These are phyloP conservation scores for Apistogramma diplotaenia DNA, from an alignment of 2,113 vertebrate genomes.

Conservation along the genomic window DNA sequence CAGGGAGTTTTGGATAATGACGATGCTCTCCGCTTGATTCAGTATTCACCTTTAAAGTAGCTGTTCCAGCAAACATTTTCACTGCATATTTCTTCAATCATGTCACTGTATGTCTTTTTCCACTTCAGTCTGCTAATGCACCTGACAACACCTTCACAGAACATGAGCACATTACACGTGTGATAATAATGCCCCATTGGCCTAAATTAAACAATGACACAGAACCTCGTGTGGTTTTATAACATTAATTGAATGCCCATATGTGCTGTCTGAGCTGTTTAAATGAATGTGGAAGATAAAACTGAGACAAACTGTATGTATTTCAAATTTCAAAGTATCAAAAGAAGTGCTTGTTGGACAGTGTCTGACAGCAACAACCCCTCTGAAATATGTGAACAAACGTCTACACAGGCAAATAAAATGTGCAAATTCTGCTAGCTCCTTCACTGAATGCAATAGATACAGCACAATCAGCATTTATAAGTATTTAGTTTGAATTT, in stretches of 20 bases:
- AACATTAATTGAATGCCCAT: not conserved
- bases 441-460: not conserved
- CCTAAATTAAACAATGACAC: not conserved
- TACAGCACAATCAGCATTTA: not conserved
- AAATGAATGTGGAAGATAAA: not conserved
- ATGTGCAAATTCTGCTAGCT: not conserved
- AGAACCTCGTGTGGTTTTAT: not conserved
- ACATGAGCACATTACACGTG: not conserved
- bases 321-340: not conserved
- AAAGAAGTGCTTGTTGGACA: not conserved
- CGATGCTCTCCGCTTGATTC: slow-evolving; percentile 64
- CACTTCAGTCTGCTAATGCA: not conserved
- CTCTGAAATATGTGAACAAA: not conserved
- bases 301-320: not conserved
- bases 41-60: slow-evolving; percentile 60
- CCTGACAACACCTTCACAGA: not conserved
- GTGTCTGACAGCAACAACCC: not conserved
- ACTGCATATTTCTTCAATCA: not conserved
- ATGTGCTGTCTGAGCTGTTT: not conserved
- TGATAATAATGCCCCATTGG: not conserved
- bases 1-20: slow-evolving; percentile 65
- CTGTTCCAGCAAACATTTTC: not conserved
- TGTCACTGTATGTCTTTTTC: not conserved
- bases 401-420: not conserved
- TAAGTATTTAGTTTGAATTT: not conserved